Conservation (phyloP, 2,888 invertebrate genomes). For the Eurytoma californica region DNA sequence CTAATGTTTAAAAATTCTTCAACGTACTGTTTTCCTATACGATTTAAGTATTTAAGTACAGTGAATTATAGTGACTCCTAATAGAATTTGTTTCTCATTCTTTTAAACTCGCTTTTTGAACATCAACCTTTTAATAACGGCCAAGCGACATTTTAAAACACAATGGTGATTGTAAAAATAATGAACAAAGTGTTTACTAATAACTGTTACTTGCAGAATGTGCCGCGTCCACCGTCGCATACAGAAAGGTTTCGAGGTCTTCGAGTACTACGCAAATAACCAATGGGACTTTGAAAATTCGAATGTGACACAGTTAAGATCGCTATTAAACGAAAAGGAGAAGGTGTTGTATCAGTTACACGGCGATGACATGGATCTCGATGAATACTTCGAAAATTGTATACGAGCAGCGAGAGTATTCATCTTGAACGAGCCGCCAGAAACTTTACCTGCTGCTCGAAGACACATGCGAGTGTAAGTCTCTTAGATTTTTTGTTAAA, state of each 20-base stretch:
- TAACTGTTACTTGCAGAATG: slow-evolving; percentile 77
- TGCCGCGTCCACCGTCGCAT: slow-evolving; percentile 89
- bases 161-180: too few relatives aligned
- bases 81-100: too few relatives aligned
- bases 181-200: too few relatives aligned
- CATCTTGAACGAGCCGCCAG: slow-evolving; percentile 89
- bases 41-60: too few relatives aligned
- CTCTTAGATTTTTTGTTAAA: not conserved
- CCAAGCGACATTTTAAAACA: too few relatives aligned
- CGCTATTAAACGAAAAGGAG: slow-evolving; percentile 81
- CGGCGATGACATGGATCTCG: slow-evolving; percentile 84
- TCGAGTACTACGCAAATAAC: slow-evolving; percentile 94
- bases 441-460: slow-evolving; percentile 86
- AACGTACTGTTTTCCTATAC: too few relatives aligned
- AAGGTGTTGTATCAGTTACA: slow-evolving; percentile 82
- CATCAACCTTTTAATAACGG: too few relatives aligned
- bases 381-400: slow-evolving; percentile 89
- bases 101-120: too few relatives aligned
- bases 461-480: slow-evolving; percentile 88
- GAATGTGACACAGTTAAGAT: slow-evolving; percentile 78
- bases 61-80: too few relatives aligned
- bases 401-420: slow-evolving; percentile 86
- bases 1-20: too few relatives aligned
- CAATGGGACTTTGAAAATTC: slow-evolving; percentile 92
- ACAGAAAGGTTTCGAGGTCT: slow-evolving; percentile 89